phyloP scores from a whole-genome alignment of 2,888 invertebrate species.

The Lepidocyrtoides sp. region DNA sequence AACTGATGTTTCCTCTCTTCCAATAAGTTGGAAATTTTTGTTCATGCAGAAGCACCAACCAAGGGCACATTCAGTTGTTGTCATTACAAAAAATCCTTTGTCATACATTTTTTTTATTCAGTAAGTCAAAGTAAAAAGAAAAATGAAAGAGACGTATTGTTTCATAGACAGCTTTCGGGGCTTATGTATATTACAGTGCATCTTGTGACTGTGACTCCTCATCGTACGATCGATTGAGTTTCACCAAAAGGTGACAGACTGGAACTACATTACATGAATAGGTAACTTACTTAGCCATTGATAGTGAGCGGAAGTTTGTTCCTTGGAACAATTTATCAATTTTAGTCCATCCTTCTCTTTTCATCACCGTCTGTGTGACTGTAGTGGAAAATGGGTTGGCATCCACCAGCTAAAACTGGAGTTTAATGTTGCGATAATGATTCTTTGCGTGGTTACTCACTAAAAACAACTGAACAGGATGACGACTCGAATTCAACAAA shows the following conservation, averaged over 20 bases:
- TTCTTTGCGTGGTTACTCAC: background rate
- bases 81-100: too few species aligned
- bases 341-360: background rate
- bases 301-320: background rate
- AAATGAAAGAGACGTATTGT: background rate
- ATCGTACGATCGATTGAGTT: background rate
- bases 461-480: too few species aligned
- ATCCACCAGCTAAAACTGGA: too few species aligned
- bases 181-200: background rate
- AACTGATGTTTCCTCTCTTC: too few species aligned
- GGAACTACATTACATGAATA: slow-evolving; percentile 21
- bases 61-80: too few species aligned
- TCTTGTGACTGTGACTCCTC: background rate
- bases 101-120: too few species aligned
- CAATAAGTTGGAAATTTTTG: too few species aligned
- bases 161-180: background rate
- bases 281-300: background rate
- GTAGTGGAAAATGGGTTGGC: background rate
- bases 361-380: background rate
- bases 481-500: background rate
- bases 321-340: slow-evolving; percentile 13
- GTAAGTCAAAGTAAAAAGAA: too few species aligned
- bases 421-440: background rate
- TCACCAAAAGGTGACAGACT: slow-evolving; percentile 58
- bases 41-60: too few species aligned